phyloP scores from a whole-genome alignment of 2,797 vertebrate genomes.

The Falco peregrinus region DNA sequence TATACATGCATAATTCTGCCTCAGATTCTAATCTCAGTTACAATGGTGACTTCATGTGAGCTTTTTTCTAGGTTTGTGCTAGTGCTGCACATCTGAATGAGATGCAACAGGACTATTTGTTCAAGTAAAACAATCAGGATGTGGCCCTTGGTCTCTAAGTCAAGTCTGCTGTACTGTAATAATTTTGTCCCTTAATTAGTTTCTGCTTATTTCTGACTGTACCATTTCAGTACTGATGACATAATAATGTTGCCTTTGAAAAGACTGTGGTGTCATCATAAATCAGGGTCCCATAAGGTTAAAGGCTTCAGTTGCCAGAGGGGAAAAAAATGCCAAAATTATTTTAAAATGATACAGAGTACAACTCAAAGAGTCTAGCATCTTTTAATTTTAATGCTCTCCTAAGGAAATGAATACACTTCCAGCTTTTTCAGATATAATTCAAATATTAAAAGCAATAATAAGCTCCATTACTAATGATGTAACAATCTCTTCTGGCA shows the following conservation, averaged over 20 bases:
- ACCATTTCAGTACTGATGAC: conserved; percentile 13
- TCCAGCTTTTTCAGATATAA: conserved; percentile 40
- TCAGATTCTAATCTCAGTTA: conserved; percentile 19
- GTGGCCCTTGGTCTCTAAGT: background rate
- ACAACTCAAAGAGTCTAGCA: conserved; percentile 39
- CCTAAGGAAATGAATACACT: conserved; percentile 37
- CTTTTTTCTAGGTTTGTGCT: background rate
- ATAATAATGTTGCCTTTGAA: conserved; percentile 48
- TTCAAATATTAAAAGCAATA: conserved; percentile 64
- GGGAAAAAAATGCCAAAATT: conserved; percentile 41
- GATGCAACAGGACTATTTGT: background rate
- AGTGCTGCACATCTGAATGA: background rate
- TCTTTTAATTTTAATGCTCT: conserved; percentile 41
- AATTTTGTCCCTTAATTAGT: conserved; percentile 34
- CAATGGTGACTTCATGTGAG: background rate
- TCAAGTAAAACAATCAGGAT: background rate
- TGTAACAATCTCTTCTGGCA: conserved; percentile 29
- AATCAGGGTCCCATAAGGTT: conserved; percentile 29
- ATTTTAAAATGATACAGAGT: conserved; percentile 54
- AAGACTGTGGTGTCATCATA: conserved; percentile 36
- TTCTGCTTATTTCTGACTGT: conserved; percentile 33
- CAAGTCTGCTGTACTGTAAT: background rate
- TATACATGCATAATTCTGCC: conserved; percentile 37
- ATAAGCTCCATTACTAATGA: conserved; percentile 42
- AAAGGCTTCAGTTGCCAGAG: conserved; percentile 1